These are phyloP conservation scores for Pseudochirops corinnae DNA, from an alignment of 2,797 vertebrate genomes.

Conservation along the genomic window DNA sequence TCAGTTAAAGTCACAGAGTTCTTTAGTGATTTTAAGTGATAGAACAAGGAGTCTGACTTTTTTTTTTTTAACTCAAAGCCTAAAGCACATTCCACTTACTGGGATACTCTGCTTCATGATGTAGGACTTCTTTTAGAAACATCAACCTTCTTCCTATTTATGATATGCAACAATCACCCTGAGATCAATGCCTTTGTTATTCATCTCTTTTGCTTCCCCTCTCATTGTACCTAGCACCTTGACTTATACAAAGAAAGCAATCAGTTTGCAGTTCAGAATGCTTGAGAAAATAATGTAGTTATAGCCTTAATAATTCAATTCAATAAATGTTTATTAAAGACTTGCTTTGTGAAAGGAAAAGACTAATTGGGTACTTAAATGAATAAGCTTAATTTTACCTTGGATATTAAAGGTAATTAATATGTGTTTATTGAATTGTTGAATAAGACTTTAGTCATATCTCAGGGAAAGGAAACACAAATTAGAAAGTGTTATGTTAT, in stretches of 20 bases:
- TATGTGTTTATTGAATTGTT: not conserved
- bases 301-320: not conserved
- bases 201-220: not conserved
- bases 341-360: not conserved
- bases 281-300: not conserved
- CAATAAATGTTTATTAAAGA: not conserved
- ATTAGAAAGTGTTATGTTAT: not conserved
- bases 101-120: not conserved
- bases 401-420: not conserved
- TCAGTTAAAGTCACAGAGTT: not conserved
- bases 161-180: not conserved
- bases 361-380: not conserved
- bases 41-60: not conserved
- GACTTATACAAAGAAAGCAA: not conserved
- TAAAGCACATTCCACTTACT: not conserved
- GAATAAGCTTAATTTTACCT: not conserved
- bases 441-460: not conserved
- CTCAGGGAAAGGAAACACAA: not conserved
- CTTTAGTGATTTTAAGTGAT: not conserved
- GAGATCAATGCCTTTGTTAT: not conserved
- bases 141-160: not conserved
- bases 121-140: not conserved
- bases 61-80: not conserved
- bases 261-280: not conserved
- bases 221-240: not conserved